Evolutionary conservation across 2,113 vertebrate genomes (phyloP).

Genomic region (Neogale vison): DNA sequence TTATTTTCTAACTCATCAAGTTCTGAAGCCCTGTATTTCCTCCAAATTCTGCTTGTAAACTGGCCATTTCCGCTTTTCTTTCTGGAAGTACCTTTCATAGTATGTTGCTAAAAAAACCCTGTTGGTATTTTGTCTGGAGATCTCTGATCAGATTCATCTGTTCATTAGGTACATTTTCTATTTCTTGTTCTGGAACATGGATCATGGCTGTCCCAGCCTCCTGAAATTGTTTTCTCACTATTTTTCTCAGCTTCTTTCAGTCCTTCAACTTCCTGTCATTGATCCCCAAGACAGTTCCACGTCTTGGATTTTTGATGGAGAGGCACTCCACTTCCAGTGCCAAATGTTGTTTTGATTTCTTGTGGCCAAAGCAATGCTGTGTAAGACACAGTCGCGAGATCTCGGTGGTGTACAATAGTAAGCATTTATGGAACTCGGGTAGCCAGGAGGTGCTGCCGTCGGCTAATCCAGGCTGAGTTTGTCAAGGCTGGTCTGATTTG

Average conservation of each 20-base stretch:
- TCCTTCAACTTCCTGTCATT: neutral
- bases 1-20: neutral
- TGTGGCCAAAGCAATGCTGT: neutral
- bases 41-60: neutral
- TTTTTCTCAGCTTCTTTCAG: neutral
- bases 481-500: neutral
- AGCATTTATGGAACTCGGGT: neutral
- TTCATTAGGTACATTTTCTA: neutral
- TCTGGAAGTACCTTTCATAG: neutral
- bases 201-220: neutral
- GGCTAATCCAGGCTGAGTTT: neutral
- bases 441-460: fast-evolving
- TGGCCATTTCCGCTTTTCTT: neutral
- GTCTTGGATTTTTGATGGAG: neutral
- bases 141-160: neutral
- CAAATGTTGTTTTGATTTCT: neutral
- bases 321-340: neutral
- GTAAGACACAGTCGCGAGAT: neutral
- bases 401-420: neutral
- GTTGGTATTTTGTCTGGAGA: neutral
- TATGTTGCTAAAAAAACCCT: neutral
- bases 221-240: neutral
- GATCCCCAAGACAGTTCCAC: neutral
- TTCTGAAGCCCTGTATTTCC: neutral
- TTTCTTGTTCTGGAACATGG: neutral